Evolutionary conservation across 2,113 vertebrate genomes (phyloP).

Genomic region (Tachysurus vachellii): DNA sequence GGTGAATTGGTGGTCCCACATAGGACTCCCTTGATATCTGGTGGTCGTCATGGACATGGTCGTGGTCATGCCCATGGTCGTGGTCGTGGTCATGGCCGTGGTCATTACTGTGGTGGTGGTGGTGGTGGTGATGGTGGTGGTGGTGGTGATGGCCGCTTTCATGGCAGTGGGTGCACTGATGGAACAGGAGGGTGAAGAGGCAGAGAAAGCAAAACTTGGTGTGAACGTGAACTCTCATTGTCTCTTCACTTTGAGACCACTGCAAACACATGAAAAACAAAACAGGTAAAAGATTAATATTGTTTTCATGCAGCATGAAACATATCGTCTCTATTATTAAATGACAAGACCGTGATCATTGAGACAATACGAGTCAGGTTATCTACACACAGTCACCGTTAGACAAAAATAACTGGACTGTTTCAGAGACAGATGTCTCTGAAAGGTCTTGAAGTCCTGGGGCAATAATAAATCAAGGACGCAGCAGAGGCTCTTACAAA

Average conservation of each 20-base stretch:
- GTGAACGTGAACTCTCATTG: slow-evolving; percentile 93
- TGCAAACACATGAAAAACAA: slow-evolving; percentile 43
- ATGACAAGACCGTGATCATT: slow-evolving; percentile 57
- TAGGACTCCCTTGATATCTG: slow-evolving; percentile 83
- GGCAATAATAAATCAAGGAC: background rate
- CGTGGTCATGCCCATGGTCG: slow-evolving; percentile 62
- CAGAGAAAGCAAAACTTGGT: slow-evolving; percentile 97
- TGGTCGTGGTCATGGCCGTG: slow-evolving; percentile 61
- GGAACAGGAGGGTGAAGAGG: slow-evolving; percentile 91
- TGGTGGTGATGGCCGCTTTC: slow-evolving; percentile 74
- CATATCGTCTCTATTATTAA: background rate
- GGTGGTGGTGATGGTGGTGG: slow-evolving; percentile 64
- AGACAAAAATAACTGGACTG: background rate
- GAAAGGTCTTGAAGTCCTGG: background rate
- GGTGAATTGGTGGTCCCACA: slow-evolving; percentile 57
- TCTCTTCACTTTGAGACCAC: slow-evolving; percentile 65
- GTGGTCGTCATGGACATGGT: slow-evolving; percentile 76
- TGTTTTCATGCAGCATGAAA: background rate
- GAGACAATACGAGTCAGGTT: slow-evolving; percentile 67
- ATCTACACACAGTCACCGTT: slow-evolving; percentile 62
- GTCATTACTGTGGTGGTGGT: slow-evolving; percentile 63
- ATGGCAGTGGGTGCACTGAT: slow-evolving; percentile 89
- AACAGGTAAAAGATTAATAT: background rate
- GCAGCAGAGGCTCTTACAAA: too few relatives aligned
- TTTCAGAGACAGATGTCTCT: background rate